phyloP scores from a whole-genome alignment of 2,797 vertebrate species.

The Ambastaia sidthimunki region DNA sequence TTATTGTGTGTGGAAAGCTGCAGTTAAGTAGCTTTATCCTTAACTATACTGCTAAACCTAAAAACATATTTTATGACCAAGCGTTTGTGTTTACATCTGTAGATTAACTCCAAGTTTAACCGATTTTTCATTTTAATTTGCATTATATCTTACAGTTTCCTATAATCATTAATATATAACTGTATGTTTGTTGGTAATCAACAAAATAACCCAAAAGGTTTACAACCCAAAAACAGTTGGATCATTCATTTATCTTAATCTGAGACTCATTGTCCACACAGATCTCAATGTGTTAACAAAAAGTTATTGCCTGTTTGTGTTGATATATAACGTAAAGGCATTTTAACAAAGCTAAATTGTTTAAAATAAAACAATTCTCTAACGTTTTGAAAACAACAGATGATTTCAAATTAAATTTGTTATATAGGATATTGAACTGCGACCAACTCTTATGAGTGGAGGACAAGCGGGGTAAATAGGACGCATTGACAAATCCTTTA shows the following conservation, averaged over 20 bases:
- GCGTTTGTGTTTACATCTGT: not conserved
- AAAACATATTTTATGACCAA: not conserved
- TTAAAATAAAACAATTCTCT: not conserved
- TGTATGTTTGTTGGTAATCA: too few species aligned
- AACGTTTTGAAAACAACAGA: not conserved
- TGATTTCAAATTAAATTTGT: not conserved
- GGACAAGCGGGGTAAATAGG: not conserved
- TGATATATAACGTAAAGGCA: not conserved
- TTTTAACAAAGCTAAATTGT: not conserved
- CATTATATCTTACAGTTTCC: too few species aligned
- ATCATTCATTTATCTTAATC: too few species aligned
- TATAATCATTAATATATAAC: too few species aligned
- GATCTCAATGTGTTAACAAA: too few species aligned
- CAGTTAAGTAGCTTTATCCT: not conserved
- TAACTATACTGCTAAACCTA: not conserved
- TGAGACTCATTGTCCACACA: not conserved
- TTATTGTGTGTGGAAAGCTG: not conserved
- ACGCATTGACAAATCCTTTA: not conserved
- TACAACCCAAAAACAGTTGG: too few species aligned
- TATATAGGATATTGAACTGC: not conserved
- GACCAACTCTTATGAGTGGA: too few species aligned
- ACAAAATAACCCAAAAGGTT: too few species aligned
- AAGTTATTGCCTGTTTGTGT: not conserved
- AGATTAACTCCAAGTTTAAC: not conserved
- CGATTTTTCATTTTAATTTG: too few species aligned